Conservation (phyloP, 2,888 invertebrate genomes). For the Mystacides longicornis region DNA sequence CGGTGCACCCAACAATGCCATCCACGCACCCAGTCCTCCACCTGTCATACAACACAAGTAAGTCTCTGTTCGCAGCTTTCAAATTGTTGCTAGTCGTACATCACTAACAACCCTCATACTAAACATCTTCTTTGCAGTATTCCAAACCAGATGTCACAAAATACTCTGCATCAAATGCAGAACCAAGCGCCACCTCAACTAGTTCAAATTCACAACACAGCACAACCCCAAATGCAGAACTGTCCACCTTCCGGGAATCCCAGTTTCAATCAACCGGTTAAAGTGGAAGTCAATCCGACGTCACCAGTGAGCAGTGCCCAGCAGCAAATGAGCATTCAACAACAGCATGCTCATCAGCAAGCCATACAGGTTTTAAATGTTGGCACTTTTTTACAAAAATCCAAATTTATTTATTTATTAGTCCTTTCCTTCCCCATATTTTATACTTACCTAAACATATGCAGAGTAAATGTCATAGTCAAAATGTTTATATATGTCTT, state of each 20-base stretch:
- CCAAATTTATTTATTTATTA: too few species aligned
- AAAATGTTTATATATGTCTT: too few species aligned
- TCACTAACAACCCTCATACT: neutral
- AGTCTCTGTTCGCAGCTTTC: neutral
- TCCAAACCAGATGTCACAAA: neutral
- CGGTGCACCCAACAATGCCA: slow-evolving; percentile 54
- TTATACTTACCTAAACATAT: too few species aligned
- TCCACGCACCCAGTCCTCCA: slow-evolving; percentile 22
- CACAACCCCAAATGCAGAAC: slow-evolving; percentile 7
- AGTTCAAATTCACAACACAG: slow-evolving; percentile 10
- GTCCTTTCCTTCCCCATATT: too few species aligned
- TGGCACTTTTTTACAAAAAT: too few species aligned
- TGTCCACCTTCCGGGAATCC: slow-evolving; percentile 13
- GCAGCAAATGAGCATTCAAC: slow-evolving; percentile 46
- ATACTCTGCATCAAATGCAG: neutral
- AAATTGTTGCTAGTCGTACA: neutral
- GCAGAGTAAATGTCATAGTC: too few species aligned
- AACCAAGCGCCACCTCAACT: slow-evolving; percentile 13
- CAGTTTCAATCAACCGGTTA: neutral
- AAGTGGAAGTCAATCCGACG: slow-evolving; percentile 22
- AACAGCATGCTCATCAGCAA: slow-evolving; percentile 62
- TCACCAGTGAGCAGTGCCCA: slow-evolving; percentile 27
- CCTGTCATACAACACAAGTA: slow-evolving; percentile 26
- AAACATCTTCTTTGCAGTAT: neutral
- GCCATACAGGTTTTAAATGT: slow-evolving; percentile 54